Conservation (phyloP, 2,113 vertebrate species). For the Pica pica region DNA sequence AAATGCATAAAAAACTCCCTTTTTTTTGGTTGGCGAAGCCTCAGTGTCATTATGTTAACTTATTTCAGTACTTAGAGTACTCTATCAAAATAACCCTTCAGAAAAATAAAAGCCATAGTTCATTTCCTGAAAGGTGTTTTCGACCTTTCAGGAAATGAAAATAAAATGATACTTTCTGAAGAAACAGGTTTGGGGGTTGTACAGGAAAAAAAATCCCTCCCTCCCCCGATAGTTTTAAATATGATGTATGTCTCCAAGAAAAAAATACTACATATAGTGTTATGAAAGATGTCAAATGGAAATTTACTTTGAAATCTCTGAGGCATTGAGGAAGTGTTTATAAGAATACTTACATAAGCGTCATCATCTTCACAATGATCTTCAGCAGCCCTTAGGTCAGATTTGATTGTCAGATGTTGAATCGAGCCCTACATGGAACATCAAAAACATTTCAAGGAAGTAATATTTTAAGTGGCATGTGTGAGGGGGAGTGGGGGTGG, state of each 20-base stretch:
- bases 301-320: not conserved
- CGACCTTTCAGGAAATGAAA: not conserved
- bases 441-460: not conserved
- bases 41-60: not conserved
- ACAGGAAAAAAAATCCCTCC: not conserved
- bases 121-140: not conserved
- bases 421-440: constrained; percentile 82
- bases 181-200: not conserved
- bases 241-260: not conserved
- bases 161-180: not conserved
- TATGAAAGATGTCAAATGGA: not conserved
- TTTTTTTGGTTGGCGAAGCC: not conserved
- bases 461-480: not conserved
- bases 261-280: not conserved
- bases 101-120: not conserved
- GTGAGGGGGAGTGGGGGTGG: not conserved
- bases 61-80: not conserved
- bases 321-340: not conserved
- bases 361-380: constrained; percentile 92
- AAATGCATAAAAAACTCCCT: not conserved
- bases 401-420: constrained; percentile 85
- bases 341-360: constrained; percentile 81
- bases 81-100: not conserved
- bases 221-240: not conserved
- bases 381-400: constrained; percentile 79